These are phyloP conservation scores for Tromatobia lineatoria DNA, from an alignment of 2,888 invertebrate species.

Conservation along the genomic window DNA sequence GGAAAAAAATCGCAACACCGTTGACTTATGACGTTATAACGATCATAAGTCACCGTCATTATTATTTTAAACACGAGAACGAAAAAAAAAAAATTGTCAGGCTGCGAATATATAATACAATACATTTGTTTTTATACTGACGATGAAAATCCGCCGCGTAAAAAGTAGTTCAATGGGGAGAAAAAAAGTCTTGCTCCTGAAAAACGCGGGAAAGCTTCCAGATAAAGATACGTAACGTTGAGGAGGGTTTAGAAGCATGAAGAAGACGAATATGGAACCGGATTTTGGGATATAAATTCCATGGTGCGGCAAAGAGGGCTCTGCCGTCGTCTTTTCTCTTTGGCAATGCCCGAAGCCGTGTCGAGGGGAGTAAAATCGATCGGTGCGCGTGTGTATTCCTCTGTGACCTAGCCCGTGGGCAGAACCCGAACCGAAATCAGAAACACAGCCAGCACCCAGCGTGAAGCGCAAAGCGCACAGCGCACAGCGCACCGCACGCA, in stretches of 20 bases:
- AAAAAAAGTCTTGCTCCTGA: neutral
- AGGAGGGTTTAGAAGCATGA: neutral
- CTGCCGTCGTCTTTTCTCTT: conserved; percentile 40
- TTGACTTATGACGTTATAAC: neutral
- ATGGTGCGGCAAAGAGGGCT: conserved; percentile 53
- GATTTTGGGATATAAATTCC: conserved; percentile 36
- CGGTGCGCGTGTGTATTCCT: conserved; percentile 70
- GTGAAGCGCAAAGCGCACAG: conserved; percentile 41
- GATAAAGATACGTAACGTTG: too few species aligned
- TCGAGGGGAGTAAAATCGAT: conserved; percentile 79
- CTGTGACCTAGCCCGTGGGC: conserved; percentile 72
- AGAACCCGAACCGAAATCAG: conserved; percentile 75
- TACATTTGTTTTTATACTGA: neutral
- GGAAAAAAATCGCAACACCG: neutral
- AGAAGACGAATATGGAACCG: neutral
- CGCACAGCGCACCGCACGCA: neutral
- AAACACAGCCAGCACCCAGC: conserved; percentile 52
- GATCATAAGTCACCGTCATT: neutral
- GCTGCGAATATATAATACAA: too few species aligned
- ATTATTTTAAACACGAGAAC: neutral
- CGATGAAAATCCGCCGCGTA: neutral
- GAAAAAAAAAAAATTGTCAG: neutral
- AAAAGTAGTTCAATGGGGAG: neutral
- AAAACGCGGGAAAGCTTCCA: neutral
- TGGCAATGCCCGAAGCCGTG: conserved; percentile 49